Evolutionary conservation across 2,113 vertebrate species (phyloP).

Genomic region (Chlamydotis undulata): DNA sequence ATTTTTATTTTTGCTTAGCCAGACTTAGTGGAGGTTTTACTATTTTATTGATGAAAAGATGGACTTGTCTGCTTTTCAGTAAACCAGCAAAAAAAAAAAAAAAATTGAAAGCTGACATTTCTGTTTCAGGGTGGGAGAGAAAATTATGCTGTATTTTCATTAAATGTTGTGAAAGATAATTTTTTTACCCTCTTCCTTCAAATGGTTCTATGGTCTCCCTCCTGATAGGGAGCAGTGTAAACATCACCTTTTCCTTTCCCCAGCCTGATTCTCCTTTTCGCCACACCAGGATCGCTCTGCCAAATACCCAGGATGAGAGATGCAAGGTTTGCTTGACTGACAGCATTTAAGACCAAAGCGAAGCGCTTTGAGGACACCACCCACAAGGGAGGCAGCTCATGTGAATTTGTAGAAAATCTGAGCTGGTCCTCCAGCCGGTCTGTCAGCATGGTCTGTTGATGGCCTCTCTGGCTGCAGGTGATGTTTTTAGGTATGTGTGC

Average conservation of each 20-base stretch:
- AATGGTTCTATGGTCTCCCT: not conserved
- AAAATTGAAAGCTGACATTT: not conserved
- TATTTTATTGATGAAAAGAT: not conserved
- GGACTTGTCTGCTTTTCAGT: not conserved
- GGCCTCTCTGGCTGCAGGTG: not conserved
- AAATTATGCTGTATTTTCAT: not conserved
- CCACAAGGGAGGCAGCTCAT: not conserved
- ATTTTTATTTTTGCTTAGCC: not conserved
- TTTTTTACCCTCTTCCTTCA: not conserved
- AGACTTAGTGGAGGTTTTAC: not conserved
- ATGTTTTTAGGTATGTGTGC: not conserved
- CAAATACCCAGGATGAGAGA: not conserved
- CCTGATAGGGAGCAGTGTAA: not conserved
- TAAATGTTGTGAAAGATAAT: not conserved
- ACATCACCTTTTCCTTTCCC: not conserved
- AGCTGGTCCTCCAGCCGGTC: not conserved
- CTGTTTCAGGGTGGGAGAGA: not conserved
- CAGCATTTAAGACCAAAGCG: not conserved
- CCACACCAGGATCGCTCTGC: accelerated
- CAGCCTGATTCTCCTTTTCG: not conserved
- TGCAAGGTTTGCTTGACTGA: not conserved
- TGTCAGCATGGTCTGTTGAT: not conserved
- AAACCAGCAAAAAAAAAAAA: not conserved
- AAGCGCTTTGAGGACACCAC: not conserved
- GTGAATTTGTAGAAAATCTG: not conserved